Conservation (phyloP, 2,888 invertebrate species). For the Eupeodes luniger region DNA sequence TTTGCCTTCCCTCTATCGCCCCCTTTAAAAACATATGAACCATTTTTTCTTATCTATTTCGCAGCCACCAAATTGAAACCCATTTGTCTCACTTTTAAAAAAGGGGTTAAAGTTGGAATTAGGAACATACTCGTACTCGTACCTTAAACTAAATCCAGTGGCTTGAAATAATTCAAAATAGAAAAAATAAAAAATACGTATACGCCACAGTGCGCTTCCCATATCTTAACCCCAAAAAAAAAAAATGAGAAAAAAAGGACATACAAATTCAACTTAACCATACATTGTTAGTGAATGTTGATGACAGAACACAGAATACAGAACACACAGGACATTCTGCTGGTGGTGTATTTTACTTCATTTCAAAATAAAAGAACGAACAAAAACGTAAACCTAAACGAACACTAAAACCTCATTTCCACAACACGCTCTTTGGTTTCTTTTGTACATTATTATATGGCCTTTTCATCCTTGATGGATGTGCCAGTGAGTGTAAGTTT, state of each 20-base stretch:
- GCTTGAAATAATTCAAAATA: background rate
- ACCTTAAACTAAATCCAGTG: slow-evolving; percentile 19
- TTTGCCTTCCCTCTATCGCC: background rate
- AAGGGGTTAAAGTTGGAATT: slow-evolving; percentile 61
- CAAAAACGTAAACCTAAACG: slow-evolving; percentile 21
- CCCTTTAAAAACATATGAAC: background rate
- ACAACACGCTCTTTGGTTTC: slow-evolving; percentile 32
- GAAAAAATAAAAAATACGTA: slow-evolving; percentile 41
- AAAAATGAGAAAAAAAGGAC: background rate
- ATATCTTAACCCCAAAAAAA: background rate
- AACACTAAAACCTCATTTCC: slow-evolving; percentile 39
- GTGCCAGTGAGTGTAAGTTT: slow-evolving; percentile 52
- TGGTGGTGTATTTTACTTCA: slow-evolving; percentile 14
- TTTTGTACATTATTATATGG: slow-evolving; percentile 22
- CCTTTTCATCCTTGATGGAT: slow-evolving; percentile 66
- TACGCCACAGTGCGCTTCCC: slow-evolving; percentile 48
- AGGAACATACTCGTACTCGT: slow-evolving; percentile 3
- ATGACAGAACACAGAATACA: slow-evolving; percentile 36
- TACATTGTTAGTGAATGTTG: slow-evolving; percentile 48
- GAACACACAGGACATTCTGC: background rate
- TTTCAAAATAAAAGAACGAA: slow-evolving; percentile 12
- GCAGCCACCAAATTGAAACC: slow-evolving; percentile 57
- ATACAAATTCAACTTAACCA: slow-evolving; percentile 56
- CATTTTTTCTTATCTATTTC: slow-evolving; percentile 54
- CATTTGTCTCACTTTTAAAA: slow-evolving; percentile 71